Conservation (phyloP, 2,888 invertebrate genomes). For the Chelonus formosanus region DNA sequence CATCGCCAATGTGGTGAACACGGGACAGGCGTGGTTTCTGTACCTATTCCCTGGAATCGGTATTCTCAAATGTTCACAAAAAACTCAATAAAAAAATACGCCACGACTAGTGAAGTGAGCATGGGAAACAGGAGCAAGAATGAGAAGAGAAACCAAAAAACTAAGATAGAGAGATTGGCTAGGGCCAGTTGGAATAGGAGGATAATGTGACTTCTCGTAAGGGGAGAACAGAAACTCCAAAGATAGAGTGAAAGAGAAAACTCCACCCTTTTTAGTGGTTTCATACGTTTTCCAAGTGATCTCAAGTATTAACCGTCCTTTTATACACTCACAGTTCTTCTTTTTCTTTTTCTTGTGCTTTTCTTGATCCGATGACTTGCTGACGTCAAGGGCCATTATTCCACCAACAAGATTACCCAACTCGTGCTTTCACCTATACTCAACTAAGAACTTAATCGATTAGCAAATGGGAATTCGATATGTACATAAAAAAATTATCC, state of each 20-base stretch:
- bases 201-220: constrained; percentile 34
- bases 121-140: constrained; percentile 16
- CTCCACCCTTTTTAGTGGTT: constrained; percentile 29
- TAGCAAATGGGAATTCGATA: constrained; percentile 35
- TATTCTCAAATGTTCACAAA: constrained; percentile 47
- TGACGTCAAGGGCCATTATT: constrained; percentile 53
- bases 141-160: constrained; percentile 27
- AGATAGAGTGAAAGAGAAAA: constrained; percentile 35
- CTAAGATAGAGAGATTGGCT: constrained; percentile 31
- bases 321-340: constrained; percentile 39
- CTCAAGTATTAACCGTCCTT: constrained; percentile 39
- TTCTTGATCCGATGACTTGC: constrained; percentile 47
- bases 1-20: constrained; percentile 53
- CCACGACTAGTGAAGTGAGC: constrained; percentile 1
- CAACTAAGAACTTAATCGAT: constrained; percentile 26
- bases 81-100: constrained; percentile 35
- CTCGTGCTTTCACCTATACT: constrained; percentile 20
- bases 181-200: constrained; percentile 36
- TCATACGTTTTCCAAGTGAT: constrained; percentile 16
- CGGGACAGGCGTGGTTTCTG: constrained; percentile 56
- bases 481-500: constrained; percentile 10
- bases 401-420: constrained; percentile 39
- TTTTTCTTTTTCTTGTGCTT: constrained; percentile 22
- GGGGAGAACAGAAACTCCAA: constrained; percentile 27
- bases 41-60: constrained; percentile 48